Evolutionary conservation across 2,888 invertebrate species (phyloP), one percentile per base, ranked within the genome.

Genomic region (Plagodis dolabraria): DNA sequence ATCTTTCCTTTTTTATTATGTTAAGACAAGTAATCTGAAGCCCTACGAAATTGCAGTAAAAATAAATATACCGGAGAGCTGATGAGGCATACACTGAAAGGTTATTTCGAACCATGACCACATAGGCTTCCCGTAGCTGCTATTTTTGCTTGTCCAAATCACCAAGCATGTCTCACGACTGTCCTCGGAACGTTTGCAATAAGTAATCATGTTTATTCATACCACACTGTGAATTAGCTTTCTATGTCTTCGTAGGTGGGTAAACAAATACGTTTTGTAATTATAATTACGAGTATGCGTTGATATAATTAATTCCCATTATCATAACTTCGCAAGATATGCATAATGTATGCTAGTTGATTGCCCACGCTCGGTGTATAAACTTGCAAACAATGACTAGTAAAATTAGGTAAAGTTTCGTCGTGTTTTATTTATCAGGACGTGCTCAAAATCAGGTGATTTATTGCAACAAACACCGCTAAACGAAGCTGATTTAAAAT

Each of bases 141-240:
- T 65, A 68, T 65, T 65, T 68, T 52, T 12, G 62, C 42, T 44
- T 42, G 47, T 33, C 34, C 33, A 43, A 36, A 54, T 51, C 53
- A 43, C 53, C 56, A 42, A 4, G 22, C 44, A 53, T 49, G 47
- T 12, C 12, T 33, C 40, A 42, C 43, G 12, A 38, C 34, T 38
- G 42, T 50, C 57, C 57, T 67, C 64, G 62, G 47, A 50, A 36
- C 35, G 12, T 57, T 61, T 38, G 60, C 53, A 50, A 56, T 42
- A n/a, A n/a, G n/a, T n/a, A 6, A 38, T 51, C 46, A 55, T 63
- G 55, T 54, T 53, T 63, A 57, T 63, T 53, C 53, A 63, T 57
- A 48, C 12, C 40, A 50, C 33, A 47, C 22, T 6, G 46, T 34
- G 10, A 43, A 59, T 54, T 47, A 54, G 40, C 53, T 55, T 58